A percentile compares a stretch with the other conserved stretches of the same genome.
Conservation (phyloP, 1,140 invertebrate species). For the Elysia chlorotica region DNA sequence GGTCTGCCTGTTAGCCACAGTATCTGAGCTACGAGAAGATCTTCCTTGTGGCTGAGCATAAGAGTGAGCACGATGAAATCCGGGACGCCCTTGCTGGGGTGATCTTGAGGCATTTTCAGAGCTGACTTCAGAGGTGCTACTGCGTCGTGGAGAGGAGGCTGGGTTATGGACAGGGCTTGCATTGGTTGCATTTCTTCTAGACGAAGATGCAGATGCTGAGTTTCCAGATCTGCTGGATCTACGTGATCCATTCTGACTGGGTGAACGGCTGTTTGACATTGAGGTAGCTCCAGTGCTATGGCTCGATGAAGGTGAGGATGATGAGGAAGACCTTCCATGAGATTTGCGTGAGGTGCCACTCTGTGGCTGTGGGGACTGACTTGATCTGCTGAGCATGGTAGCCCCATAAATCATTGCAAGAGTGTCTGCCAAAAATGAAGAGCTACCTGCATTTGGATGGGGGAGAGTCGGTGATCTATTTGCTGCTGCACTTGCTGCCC, state of each 20-base stretch:
- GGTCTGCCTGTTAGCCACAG: constrained; percentile 19
- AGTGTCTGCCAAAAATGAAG: constrained; percentile 2
- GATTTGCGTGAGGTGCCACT: background rate
- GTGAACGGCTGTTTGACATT: background rate
- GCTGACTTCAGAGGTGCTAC: constrained; percentile 2
- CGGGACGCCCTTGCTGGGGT: background rate
- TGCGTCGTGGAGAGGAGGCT: constrained; percentile 3
- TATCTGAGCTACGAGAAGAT: constrained; percentile 9
- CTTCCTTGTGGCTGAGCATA: constrained; percentile 2
- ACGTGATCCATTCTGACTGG: background rate
- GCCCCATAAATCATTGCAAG: constrained; percentile 4
- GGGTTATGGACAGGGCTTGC: too few species aligned
- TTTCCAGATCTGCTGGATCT: background rate
- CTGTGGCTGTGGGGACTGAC: background rate
- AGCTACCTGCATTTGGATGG: too few species aligned
- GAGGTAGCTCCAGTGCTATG: background rate
- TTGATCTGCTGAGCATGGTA: background rate
- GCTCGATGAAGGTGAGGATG: background rate
- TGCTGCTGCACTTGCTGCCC: background rate
- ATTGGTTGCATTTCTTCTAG: too few species aligned
- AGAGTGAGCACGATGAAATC: constrained; percentile 8
- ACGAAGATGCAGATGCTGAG: background rate
- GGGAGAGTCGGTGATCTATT: background rate
- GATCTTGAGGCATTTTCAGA: background rate
- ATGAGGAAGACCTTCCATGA: background rate